phyloP scores from a whole-genome alignment of 2,888 invertebrate genomes.

The Tachina fera region DNA sequence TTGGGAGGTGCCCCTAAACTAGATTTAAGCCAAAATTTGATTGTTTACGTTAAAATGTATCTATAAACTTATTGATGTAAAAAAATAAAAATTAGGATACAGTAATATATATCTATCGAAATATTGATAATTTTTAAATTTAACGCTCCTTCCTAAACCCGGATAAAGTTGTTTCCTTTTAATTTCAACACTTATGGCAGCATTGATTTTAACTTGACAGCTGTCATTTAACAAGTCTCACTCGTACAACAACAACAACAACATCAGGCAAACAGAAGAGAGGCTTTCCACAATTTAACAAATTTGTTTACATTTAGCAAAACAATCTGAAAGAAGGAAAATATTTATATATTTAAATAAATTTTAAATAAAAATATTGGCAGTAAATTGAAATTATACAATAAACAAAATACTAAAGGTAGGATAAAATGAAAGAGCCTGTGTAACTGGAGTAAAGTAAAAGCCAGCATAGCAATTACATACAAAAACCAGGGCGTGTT shows the following conservation, averaged over 20 bases:
- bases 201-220: not conserved
- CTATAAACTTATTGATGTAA: too few relatives aligned
- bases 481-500: slow-evolving; percentile 57
- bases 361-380: slow-evolving; percentile 26
- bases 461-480: not conserved
- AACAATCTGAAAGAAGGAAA: slow-evolving; percentile 25
- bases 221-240: not conserved
- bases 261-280: slow-evolving; percentile 52
- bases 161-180: not conserved
- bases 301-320: slow-evolving; percentile 69
- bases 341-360: not conserved
- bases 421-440: not conserved
- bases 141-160: not conserved
- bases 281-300: slow-evolving; percentile 65
- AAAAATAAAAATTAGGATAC: too few relatives aligned
- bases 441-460: not conserved
- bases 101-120: too few relatives aligned
- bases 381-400: slow-evolving; percentile 2
- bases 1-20: too few relatives aligned
- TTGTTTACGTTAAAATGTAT: too few relatives aligned
- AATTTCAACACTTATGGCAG: not conserved
- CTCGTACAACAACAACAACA: too few relatives aligned
- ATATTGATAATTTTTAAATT: too few relatives aligned
- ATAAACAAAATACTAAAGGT: slow-evolving; percentile 10
- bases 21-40: too few relatives aligned